Conservation (phyloP, 2,113 vertebrate genomes). For the Corythaixoides concolor region DNA sequence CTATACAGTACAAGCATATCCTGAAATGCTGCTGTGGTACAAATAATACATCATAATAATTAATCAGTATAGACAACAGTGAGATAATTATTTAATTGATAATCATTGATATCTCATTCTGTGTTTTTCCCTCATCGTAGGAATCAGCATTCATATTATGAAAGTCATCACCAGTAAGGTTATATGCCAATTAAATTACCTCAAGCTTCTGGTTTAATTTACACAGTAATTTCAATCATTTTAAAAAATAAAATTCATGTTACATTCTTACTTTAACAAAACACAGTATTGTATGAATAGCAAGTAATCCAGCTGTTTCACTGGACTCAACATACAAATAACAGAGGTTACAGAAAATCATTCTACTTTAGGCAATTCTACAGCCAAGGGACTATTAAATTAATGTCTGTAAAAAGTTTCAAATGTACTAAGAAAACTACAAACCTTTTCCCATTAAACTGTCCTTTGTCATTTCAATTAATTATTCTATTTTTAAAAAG, state of each 20-base stretch:
- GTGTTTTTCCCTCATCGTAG: constrained; percentile 60
- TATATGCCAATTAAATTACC: neutral
- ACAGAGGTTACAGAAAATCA: neutral
- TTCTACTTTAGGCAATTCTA: neutral
- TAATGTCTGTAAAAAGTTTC: neutral
- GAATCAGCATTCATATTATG: constrained; percentile 46
- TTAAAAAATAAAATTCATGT: neutral
- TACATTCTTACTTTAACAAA: neutral
- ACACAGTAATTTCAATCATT: neutral
- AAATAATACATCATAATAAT: constrained; percentile 5
- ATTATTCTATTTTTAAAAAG: neutral
- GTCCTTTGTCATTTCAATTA: neutral
- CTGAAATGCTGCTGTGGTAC: constrained; percentile 4
- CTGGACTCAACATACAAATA: neutral
- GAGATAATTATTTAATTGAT: neutral
- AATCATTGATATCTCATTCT: constrained; percentile 11
- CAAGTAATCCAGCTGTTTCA: neutral
- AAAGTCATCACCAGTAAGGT: neutral
- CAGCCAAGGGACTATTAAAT: neutral
- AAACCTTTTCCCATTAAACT: neutral
- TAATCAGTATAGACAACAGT: constrained; percentile 16
- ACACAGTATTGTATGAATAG: neutral
- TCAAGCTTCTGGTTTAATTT: neutral
- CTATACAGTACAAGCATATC: neutral
- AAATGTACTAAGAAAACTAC: neutral